Evolutionary conservation across 1,140 invertebrate genomes (phyloP), one percentile per base, ranked within the genome.

Genomic region (Solen grandis): DNA sequence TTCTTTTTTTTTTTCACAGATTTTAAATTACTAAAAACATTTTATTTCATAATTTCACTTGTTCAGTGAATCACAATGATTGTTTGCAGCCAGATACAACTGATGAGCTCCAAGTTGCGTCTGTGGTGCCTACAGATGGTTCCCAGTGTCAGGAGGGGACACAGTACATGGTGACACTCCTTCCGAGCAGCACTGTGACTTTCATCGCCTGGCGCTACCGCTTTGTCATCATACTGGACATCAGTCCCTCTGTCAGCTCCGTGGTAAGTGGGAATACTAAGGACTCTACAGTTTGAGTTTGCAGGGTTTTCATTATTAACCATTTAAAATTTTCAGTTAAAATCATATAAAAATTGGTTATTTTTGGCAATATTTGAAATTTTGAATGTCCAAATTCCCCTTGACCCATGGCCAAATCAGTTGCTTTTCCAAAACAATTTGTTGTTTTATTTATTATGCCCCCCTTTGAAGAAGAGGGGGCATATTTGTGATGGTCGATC

Each of bases 171-270:
- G 86, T 87, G 19, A 36, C 94, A 92, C 91, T 93, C 93, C 84
- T 94, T 89, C 66, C 94, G 90, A 87, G 91, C 29, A 94, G 93
- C 31, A 88, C 87, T 41, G 90, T 94, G 8, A 93, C 91, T 33
- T 94, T 94, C 86, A 86, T 94, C 14, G 92, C 94, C 4, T 90
- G 90, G 27, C 94, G 94, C 70, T 96, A 96, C 88, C 91, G 95
- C 80, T 94, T 96, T 83, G 95, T 95, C 35, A 96, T 96, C 90
- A 95, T 96, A 87, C 92, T 97, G 60, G 96, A 97, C 92, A 93
- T 97, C 83, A 96, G 96, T 92, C 96, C 96, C n/a, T 97, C 96
- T 5, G 93, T 95, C 76, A 94, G 95, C 41, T 94, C 95, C 85
- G 95, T 96, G 75, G 95, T 95, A 91, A 87, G 92, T 84, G 3